These are phyloP conservation scores for Helicoverpa zea DNA, from an alignment of 1,140 invertebrate species.

Conservation along the genomic window DNA sequence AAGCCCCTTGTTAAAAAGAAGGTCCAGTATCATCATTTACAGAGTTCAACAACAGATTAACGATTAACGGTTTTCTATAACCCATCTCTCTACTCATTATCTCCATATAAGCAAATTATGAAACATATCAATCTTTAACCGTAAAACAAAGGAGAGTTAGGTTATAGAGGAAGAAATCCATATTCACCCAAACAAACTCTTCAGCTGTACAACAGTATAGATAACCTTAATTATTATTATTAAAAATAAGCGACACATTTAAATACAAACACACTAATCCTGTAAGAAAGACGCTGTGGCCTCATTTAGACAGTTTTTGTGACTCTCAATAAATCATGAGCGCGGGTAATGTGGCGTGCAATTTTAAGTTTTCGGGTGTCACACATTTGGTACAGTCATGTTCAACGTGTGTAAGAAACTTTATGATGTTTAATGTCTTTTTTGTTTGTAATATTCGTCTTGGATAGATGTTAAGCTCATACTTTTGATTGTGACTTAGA, in stretches of 20 bases:
- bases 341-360: slow-evolving; percentile 73
- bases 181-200: not conserved
- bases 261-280: slow-evolving; percentile 21
- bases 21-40: too few species aligned
- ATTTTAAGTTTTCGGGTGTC: slow-evolving; percentile 69
- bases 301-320: slow-evolving; percentile 44
- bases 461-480: not conserved
- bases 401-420: not conserved
- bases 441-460: not conserved
- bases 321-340: slow-evolving; percentile 65
- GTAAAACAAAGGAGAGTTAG: too few species aligned
- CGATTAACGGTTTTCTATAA: too few species aligned
- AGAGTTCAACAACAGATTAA: too few species aligned
- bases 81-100: too few species aligned
- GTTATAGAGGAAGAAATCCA: too few species aligned
- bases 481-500: too few species aligned
- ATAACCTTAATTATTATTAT: not conserved
- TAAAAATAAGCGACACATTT: not conserved
- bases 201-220: not conserved
- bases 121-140: too few species aligned
- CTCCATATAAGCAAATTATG: too few species aligned
- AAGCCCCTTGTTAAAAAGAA: too few species aligned
- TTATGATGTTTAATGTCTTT: not conserved
- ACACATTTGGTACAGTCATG: slow-evolving; percentile 64
- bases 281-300: slow-evolving; percentile 2